A percentile compares a stretch with the other conserved stretches of the same genome.
Evolutionary conservation across 2,797 vertebrate genomes (phyloP).

Genomic region (Eupleurogrammus muticus): DNA sequence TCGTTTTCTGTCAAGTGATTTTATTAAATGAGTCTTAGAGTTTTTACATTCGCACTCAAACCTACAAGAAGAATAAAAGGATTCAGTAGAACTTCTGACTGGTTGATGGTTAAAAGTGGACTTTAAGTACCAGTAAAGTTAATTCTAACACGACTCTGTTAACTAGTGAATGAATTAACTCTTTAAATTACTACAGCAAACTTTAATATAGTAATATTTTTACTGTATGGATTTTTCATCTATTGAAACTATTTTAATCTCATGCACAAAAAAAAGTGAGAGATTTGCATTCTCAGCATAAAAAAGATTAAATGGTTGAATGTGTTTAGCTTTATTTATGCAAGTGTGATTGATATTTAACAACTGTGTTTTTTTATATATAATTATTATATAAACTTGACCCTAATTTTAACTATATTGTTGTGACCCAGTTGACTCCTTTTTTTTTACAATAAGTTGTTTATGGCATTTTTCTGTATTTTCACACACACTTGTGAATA

Average conservation of each 20-base stretch:
- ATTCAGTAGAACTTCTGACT: background rate
- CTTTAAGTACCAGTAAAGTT: too few species aligned
- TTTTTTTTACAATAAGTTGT: background rate
- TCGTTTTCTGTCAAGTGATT: background rate
- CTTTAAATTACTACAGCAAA: too few species aligned
- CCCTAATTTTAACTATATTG: background rate
- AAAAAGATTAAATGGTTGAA: constrained; percentile 6
- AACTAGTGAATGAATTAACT: too few species aligned
- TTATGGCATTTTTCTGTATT: background rate
- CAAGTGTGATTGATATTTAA: too few species aligned
- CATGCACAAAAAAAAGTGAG: background rate
- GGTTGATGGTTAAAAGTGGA: constrained; percentile 2
- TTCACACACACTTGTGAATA: too few species aligned
- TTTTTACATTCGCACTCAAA: constrained; percentile 17
- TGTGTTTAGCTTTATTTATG: too few species aligned
- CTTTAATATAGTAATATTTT: constrained; percentile 8
- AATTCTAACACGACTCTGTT: too few species aligned
- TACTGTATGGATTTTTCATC: constrained; percentile 7
- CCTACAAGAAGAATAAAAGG: background rate
- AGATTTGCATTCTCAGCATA: background rate
- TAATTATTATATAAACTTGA: too few species aligned
- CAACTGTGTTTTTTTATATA: too few species aligned
- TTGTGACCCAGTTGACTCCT: background rate
- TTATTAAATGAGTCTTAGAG: constrained; percentile 8
- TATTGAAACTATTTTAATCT: constrained; percentile 7